Conservation (phyloP, 2,888 invertebrate genomes). For the Drosophila putrida region DNA sequence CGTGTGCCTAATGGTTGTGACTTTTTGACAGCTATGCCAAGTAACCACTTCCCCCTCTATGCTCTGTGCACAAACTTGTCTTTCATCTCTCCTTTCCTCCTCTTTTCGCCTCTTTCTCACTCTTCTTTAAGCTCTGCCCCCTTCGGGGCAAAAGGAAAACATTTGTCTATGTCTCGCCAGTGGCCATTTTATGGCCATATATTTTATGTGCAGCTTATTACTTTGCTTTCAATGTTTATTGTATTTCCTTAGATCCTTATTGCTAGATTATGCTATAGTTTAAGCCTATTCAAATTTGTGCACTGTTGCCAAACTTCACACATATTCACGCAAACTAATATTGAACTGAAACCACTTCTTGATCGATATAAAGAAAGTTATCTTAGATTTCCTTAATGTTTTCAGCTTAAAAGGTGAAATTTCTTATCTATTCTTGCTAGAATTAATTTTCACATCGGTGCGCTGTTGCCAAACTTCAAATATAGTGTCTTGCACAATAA, state of each 20-base stretch:
- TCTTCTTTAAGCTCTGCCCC: neutral
- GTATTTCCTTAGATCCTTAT: conserved; percentile 40
- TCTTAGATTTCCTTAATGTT: too few relatives aligned
- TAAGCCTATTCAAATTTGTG: conserved; percentile 27
- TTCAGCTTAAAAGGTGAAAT: too few relatives aligned
- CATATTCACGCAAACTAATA: conserved; percentile 6
- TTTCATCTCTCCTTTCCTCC: conserved; percentile 4
- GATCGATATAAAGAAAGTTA: neutral
- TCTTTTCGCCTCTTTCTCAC: neutral
- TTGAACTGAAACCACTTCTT: neutral
- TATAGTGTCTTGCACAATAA: too few relatives aligned
- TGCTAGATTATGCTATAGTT: conserved; percentile 29
- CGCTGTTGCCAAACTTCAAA: too few relatives aligned
- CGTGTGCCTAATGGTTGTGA: conserved; percentile 77
- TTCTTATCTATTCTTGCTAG: too few relatives aligned
- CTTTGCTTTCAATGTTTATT: conserved; percentile 48
- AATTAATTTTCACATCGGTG: too few relatives aligned
- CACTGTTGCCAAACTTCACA: conserved; percentile 24
- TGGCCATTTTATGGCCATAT: conserved; percentile 65
- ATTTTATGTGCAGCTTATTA: conserved; percentile 68
- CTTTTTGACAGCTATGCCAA: conserved; percentile 78
- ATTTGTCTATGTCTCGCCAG: conserved; percentile 48
- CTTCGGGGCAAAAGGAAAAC: conserved; percentile 11
- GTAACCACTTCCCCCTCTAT: conserved; percentile 53
- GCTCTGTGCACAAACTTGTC: conserved; percentile 9